Evolutionary conservation across 2,113 vertebrate species (phyloP).

Genomic region (Porphyrio hochstetteri): DNA sequence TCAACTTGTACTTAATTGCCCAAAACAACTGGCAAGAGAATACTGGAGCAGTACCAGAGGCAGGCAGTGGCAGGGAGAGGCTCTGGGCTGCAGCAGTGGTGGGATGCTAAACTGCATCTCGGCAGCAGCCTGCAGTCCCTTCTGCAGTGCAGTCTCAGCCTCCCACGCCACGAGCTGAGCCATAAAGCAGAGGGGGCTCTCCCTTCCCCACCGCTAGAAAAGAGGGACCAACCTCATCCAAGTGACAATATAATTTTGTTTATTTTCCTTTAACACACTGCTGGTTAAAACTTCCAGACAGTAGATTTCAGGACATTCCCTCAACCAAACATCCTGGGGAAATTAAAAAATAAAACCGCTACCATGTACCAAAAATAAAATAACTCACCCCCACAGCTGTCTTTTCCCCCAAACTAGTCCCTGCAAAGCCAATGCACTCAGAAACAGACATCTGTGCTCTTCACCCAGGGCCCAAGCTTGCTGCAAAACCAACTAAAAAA

Average conservation of each 20-base stretch:
- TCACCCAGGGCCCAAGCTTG: constrained; percentile 35
- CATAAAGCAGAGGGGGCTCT: background rate
- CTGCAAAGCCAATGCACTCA: constrained; percentile 31
- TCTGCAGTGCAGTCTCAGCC: background rate
- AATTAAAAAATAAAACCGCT: constrained; percentile 44
- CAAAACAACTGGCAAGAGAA: background rate
- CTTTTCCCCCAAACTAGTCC: background rate
- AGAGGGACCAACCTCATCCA: background rate
- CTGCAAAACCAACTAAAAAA: constrained; percentile 24
- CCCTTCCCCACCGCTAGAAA: background rate
- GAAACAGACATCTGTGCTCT: constrained; percentile 31
- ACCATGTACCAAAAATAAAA: constrained; percentile 57
- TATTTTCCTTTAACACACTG: constrained; percentile 60
- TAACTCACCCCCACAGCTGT: background rate
- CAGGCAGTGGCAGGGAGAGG: background rate
- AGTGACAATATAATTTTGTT: constrained; percentile 63
- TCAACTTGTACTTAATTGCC: accelerated
- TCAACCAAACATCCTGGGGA: constrained; percentile 53
- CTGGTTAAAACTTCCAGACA: constrained; percentile 60
- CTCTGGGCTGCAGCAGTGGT: background rate
- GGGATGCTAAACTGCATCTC: background rate
- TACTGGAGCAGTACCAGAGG: accelerated
- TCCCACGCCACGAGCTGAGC: accelerated
- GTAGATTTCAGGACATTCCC: constrained; percentile 51
- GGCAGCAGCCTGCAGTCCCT: background rate